phyloP scores from a whole-genome alignment of 2,797 vertebrate species.

The Gymnocypris eckloni region DNA sequence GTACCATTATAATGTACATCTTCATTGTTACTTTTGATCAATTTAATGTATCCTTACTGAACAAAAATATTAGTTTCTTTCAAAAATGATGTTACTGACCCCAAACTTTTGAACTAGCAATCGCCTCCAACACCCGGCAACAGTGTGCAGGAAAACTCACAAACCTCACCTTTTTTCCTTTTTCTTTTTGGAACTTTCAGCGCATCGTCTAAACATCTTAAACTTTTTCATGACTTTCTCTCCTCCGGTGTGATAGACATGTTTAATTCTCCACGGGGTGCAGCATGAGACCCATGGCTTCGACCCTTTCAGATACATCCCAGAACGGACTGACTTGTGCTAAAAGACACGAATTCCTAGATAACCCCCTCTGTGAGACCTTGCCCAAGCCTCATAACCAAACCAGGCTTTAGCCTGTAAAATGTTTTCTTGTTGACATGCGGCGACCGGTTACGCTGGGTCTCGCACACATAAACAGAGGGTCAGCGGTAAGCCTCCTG shows the following conservation, averaged over 20 bases:
- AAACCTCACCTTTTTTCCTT: constrained; percentile 46
- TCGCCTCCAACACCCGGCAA: neutral
- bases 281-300: constrained; percentile 2
- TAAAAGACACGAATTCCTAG: constrained; percentile 7
- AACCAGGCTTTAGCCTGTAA: neutral
- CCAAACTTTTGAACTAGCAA: neutral
- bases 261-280: neutral
- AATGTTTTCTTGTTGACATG: constrained; percentile 14
- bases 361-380: constrained; percentile 14
- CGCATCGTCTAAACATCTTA: constrained; percentile 39
- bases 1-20: neutral
- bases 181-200: constrained; percentile 19
- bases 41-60: neutral
- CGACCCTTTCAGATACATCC: constrained; percentile 36
- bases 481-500: constrained; percentile 51
- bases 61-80: neutral
- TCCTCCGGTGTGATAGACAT: constrained; percentile 15
- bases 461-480: constrained; percentile 4
- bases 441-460: constrained; percentile 7
- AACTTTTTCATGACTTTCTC: constrained; percentile 19
- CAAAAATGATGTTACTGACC: neutral
- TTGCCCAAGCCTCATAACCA: neutral
- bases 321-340: neutral
- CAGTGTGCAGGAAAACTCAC: neutral
- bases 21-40: neutral